Conservation (phyloP, 2,888 invertebrate genomes). For the Oegoconia quadripuncta region DNA sequence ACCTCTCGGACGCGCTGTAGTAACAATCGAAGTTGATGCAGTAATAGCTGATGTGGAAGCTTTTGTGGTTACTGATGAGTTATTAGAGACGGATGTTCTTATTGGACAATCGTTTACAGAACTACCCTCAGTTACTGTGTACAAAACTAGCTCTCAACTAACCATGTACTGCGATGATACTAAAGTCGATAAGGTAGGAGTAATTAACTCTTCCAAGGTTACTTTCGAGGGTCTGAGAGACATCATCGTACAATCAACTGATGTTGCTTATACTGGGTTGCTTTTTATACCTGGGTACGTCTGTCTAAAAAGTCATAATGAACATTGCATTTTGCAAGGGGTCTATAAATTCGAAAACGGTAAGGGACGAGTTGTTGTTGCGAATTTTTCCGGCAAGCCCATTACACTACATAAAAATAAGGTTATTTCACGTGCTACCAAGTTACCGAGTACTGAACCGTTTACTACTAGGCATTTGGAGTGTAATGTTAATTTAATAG, state of each 20-base stretch:
- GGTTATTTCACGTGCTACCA: background rate
- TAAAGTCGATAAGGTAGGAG: background rate
- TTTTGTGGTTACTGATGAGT: conserved; percentile 8
- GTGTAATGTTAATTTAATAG: no score
- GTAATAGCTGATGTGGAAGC: conserved; percentile 7
- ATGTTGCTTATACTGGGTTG: background rate
- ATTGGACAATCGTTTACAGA: conserved; percentile 17
- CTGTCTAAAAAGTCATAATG: background rate
- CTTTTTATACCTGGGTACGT: conserved; percentile 1
- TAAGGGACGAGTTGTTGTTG: background rate
- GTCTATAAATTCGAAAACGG: conserved; percentile 3
- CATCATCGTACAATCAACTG: background rate
- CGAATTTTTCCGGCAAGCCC: background rate
- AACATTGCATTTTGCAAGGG: conserved; percentile 6
- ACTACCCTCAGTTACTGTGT: conserved; percentile 6
- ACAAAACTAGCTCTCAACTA: conserved; percentile 5
- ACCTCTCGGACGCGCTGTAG: conserved; percentile 2
- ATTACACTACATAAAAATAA: background rate
- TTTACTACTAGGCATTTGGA: no score
- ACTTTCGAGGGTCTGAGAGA: background rate
- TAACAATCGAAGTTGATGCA: conserved; percentile 9
- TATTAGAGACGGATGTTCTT: conserved; percentile 8
- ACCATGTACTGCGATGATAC: conserved; percentile 4
- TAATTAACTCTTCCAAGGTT: background rate
- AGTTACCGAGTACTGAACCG: no score